Percentiles rank a stretch among this genome's conserved stretches.
Evolutionary conservation across 2,888 invertebrate genomes (phyloP).

Genomic region (Ectemnius lituratus): DNA sequence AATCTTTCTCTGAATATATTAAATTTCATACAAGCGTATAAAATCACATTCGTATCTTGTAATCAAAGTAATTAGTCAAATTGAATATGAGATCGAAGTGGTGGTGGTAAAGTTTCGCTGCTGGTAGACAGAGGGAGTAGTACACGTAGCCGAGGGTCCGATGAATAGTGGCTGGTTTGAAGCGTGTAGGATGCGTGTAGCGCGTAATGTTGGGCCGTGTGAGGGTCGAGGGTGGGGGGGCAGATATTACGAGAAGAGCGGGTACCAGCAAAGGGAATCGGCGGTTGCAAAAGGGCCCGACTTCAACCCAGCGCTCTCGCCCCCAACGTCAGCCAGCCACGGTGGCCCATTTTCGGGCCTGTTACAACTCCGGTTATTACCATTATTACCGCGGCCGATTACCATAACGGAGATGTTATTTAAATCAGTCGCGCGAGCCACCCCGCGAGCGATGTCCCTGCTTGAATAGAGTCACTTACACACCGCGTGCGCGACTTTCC

Average conservation of each 20-base stretch:
- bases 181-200: constrained; percentile 55
- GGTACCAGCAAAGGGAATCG: constrained; percentile 20
- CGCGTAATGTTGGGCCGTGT: constrained; percentile 37
- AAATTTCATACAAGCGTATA: too few species aligned
- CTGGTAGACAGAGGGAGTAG: constrained; percentile 14
- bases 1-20: too few species aligned
- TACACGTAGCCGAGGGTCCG: constrained; percentile 49
- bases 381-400: constrained; percentile 66
- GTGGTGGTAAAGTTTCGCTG: neutral
- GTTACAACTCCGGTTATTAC: constrained; percentile 65
- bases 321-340: constrained; percentile 26
- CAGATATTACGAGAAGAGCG: constrained; percentile 34
- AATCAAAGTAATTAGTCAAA: neutral
- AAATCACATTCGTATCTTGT: too few species aligned
- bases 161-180: constrained; percentile 56
- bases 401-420: constrained; percentile 65
- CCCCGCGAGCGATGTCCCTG: constrained; percentile 49
- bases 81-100: neutral
- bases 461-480: constrained; percentile 48
- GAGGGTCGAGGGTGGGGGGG: constrained; percentile 36
- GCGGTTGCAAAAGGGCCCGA: constrained; percentile 8
- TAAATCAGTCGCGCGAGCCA: constrained; percentile 60
- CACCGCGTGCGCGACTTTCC: constrained; percentile 17
- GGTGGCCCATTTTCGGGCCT: constrained; percentile 69
- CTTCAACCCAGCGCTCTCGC: constrained; percentile 34